These are phyloP conservation scores for Trididemnum miniatum DNA, from an alignment of 23 tunicate genomes.

Conservation along the genomic window DNA sequence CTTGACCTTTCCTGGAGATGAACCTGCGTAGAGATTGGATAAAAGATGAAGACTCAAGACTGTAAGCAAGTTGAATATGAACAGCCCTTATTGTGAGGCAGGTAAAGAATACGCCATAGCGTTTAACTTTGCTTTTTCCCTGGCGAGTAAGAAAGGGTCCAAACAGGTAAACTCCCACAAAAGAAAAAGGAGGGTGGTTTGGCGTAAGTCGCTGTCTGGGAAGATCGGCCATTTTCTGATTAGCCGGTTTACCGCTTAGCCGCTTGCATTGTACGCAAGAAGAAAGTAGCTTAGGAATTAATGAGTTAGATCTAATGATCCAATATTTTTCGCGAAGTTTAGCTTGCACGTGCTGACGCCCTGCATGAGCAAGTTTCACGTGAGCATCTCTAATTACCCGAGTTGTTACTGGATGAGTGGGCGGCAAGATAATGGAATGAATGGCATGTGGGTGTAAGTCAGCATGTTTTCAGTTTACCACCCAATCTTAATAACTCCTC, in stretches of 20 bases:
- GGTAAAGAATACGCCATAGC: conserved; percentile 14
- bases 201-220: background rate
- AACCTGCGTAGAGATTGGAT: conserved; percentile 38
- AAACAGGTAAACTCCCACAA: background rate
- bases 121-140: background rate
- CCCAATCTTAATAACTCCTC: conserved; percentile 16
- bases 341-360: conserved; percentile 25
- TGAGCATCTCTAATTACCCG: conserved; percentile 27
- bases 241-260: background rate
- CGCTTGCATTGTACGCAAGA: background rate
- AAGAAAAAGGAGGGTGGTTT: conserved; percentile 1
- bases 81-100: conserved; percentile 1
- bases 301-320: conserved; percentile 15
- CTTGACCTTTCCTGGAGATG: conserved; percentile 27
- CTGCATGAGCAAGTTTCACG: conserved; percentile 24
- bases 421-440: conserved; percentile 14
- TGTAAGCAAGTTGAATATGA: conserved; percentile 6
- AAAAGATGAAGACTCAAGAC: conserved; percentile 25
- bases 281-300: background rate
- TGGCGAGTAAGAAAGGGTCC: background rate
- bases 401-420: conserved; percentile 13
- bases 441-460: background rate
- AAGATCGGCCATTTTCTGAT: conserved; percentile 11
- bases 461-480: background rate
- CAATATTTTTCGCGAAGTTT: conserved; percentile 27